Percentiles rank a stretch among this genome's conserved stretches.
These are phyloP conservation scores for Pollicipes pollicipes DNA, from an alignment of 1,140 invertebrate species.

Conservation along the genomic window DNA sequence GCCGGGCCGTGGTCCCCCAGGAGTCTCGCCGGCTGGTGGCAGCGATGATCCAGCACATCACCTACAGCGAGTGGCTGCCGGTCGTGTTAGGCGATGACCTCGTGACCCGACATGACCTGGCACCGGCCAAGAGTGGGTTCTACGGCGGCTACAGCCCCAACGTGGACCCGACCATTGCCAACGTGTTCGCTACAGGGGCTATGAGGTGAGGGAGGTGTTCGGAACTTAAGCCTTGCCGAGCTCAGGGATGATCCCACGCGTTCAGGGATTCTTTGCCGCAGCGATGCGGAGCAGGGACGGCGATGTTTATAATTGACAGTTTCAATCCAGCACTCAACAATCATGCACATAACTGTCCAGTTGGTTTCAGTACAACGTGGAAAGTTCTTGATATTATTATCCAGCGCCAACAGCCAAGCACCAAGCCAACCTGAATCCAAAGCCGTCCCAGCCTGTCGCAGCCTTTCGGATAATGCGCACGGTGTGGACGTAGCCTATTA, in stretches of 20 bases:
- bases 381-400: too few species aligned
- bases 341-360: too few species aligned
- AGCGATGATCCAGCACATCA: constrained; percentile 15
- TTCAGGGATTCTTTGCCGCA: too few species aligned
- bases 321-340: too few species aligned
- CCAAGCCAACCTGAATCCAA: too few species aligned
- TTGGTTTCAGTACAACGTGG: too few species aligned
- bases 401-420: too few species aligned
- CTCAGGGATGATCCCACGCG: background rate
- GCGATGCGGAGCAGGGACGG: too few species aligned
- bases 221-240: background rate
- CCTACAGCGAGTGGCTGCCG: constrained; percentile 18
- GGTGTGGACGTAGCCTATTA: too few species aligned
- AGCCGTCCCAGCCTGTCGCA: too few species aligned
- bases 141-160: constrained; percentile 30
- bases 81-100: constrained; percentile 39
- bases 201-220: constrained; percentile 8
- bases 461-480: too few species aligned
- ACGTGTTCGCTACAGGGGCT: constrained; percentile 68
- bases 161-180: constrained; percentile 57
- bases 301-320: too few species aligned
- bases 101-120: constrained; percentile 14
- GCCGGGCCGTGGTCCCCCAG: constrained; percentile 36
- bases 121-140: background rate
- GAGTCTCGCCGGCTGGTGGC: constrained; percentile 10